Evolutionary conservation across 2,113 vertebrate genomes (phyloP), one percentile per base, ranked within the genome.

Genomic region (Lanius collurio): DNA sequence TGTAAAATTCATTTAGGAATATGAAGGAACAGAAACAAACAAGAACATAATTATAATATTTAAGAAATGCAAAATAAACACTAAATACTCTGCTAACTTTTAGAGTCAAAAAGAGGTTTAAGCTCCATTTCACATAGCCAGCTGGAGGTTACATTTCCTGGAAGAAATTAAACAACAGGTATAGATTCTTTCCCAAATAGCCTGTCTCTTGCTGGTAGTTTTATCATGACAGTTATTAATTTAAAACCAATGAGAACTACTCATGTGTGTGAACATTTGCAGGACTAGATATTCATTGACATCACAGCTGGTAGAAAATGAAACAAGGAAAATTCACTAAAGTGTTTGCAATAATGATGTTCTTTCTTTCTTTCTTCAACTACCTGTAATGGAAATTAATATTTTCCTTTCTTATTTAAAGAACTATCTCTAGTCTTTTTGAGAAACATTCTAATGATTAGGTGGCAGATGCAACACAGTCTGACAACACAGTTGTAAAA

Each of bases 371-470:
- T 12, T 83, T 52, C 47, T 87, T 87, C 56, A 87, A 5, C 39
- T 78, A 46, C 30, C 30, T 93, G 39, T 84, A 81, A 70, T 10
- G 75, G 23, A 89, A 91, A 94, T 44, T 1, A 79, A 9, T 78
- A 63, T 93, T 95, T 94, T 90, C 50, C 82, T 87, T 78, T 60
- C 39, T 68, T 77, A 74, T 44, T 92, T 94, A 55, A 89, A 78
- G 67, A 93, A 74, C 50, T 65, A 24, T 81, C 59, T 78, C 84
- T 67, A 91, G 50, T 59, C 31, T 87, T 30, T 91, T 67, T 87
- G 81, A 89, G 83, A 80, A 74, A 64, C 9, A 44, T 84, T 87
- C 37, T 53, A 57, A 93, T 62, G 35, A 79, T 90, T 75, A 88
- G 55, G 78, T 47, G 30, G 60, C 56, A 93, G 87, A 83, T 81